Percentiles rank a stretch among this genome's conserved stretches.
Conservation (phyloP, 2,797 vertebrate species). For the Lophius americanus region DNA sequence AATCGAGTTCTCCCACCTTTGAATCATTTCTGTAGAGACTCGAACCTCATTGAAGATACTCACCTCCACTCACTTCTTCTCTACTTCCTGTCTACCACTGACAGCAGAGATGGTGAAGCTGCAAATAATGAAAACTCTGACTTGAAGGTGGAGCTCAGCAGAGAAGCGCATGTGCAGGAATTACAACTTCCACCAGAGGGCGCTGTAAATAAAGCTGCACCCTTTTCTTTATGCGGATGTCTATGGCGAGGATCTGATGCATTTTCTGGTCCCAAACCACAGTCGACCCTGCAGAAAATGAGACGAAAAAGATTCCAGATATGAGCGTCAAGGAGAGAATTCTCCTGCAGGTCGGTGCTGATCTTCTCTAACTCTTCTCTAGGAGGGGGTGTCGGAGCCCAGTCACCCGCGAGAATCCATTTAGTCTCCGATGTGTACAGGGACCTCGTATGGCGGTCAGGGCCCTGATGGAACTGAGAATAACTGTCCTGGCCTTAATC, state of each 20-base stretch:
- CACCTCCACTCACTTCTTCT: slow-evolving; percentile 12
- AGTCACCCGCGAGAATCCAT: slow-evolving; percentile 39
- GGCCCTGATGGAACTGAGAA: slow-evolving; percentile 65
- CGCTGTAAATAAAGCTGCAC: slow-evolving; percentile 13
- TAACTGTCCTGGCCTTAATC: slow-evolving; percentile 65
- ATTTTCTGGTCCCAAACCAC: slow-evolving; percentile 6
- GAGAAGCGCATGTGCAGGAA: slow-evolving; percentile 1
- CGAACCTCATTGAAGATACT: slow-evolving; percentile 5
- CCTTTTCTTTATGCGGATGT: not conserved
- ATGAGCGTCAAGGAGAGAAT: no score
- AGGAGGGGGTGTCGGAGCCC: no score
- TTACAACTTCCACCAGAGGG: slow-evolving; percentile 36
- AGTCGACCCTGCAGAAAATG: slow-evolving; percentile 36
- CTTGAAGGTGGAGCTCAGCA: not conserved
- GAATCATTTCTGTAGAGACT: not conserved
- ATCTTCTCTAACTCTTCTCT: slow-evolving; percentile 5
- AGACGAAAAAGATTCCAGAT: slow-evolving; percentile 2
- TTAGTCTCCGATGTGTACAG: slow-evolving; percentile 64
- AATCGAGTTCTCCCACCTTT: no score
- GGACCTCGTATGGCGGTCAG: slow-evolving; percentile 64
- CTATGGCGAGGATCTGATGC: not conserved
- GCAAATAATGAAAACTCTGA: not conserved
- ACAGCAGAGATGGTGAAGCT: not conserved
- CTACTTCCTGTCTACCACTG: not conserved
- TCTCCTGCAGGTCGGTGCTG: not conserved